phyloP scores from a whole-genome alignment of 30 jellyfish, hydroid and myxozoan species.

The Pelagia noctiluca region DNA sequence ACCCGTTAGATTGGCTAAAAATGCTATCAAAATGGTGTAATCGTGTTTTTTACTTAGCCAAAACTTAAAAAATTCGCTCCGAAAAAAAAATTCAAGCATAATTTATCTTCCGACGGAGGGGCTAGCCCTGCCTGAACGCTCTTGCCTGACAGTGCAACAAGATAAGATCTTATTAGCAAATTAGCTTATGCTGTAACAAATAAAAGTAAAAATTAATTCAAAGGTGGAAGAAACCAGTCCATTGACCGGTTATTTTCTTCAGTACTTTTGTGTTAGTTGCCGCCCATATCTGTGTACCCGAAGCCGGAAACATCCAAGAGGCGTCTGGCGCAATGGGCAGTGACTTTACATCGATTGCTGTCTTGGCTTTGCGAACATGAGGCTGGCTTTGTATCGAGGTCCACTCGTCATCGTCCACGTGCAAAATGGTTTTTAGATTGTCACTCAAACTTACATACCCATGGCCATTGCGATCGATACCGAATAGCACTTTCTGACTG shows the following conservation, averaged over 20 bases:
- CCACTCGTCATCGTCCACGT: slow-evolving; percentile 50
- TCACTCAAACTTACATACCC: background rate
- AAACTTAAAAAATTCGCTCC: too few relatives aligned
- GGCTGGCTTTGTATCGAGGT: slow-evolving; percentile 20
- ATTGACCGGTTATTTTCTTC: slow-evolving; percentile 14
- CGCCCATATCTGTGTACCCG: slow-evolving; percentile 13
- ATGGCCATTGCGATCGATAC: background rate
- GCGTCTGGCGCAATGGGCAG: slow-evolving; percentile 17
- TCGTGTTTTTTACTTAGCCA: too few relatives aligned
- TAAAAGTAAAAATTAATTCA: too few relatives aligned
- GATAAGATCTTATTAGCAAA: too few relatives aligned
- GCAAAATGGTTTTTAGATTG: background rate
- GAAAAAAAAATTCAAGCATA: too few relatives aligned
- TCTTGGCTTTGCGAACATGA: slow-evolving; percentile 29
- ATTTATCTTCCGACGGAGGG: too few relatives aligned
- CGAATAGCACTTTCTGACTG: background rate
- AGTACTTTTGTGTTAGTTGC: slow-evolving; percentile 21
- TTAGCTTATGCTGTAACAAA: too few relatives aligned
- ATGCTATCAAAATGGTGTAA: too few relatives aligned
- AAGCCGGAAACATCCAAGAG: slow-evolving; percentile 40
- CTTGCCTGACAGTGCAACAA: too few relatives aligned
- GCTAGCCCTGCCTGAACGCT: too few relatives aligned
- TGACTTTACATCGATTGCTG: background rate
- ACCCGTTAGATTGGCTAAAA: too few relatives aligned
- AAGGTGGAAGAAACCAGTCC: too few relatives aligned